Evolutionary conservation across 1,140 invertebrate species (phyloP).

Genomic region (Mamestra configurata): DNA sequence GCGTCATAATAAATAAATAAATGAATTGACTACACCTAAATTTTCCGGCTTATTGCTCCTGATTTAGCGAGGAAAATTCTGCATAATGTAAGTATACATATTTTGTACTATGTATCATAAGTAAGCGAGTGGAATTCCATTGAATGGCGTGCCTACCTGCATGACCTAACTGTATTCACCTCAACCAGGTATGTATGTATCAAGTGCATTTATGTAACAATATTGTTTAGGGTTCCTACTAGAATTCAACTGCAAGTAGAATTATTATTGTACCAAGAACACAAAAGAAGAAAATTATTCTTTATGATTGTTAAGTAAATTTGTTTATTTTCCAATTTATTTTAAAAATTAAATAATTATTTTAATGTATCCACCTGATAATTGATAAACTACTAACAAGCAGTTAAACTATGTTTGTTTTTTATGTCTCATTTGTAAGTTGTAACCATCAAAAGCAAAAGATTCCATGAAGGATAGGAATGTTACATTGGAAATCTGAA

Average conservation of each 20-base stretch:
- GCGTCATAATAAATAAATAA: conserved; percentile 40
- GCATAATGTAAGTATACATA: conserved; percentile 46
- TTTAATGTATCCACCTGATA: neutral
- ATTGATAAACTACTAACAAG: neutral
- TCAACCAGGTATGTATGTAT: neutral
- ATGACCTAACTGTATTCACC: neutral
- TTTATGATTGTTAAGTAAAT: no score
- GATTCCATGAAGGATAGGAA: no score
- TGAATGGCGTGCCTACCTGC: conserved; percentile 3
- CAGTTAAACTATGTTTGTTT: no score
- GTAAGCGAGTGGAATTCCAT: neutral
- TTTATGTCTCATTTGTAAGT: no score
- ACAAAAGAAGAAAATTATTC: no score
- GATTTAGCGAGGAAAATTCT: conserved; percentile 2
- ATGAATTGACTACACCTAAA: conserved; percentile 35
- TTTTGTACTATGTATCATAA: conserved; percentile 9
- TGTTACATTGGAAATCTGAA: no score
- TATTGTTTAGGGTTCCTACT: neutral
- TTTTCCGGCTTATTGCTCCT: conserved; percentile 18
- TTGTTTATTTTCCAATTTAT: no score
- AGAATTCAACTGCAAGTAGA: neutral
- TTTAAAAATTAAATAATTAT: no score
- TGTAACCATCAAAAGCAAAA: no score
- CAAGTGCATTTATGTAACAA: neutral
- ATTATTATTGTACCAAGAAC: neutral